These are phyloP conservation scores for Drosophila birchii DNA, from an alignment of 2,888 invertebrate genomes.

Conservation along the genomic window DNA sequence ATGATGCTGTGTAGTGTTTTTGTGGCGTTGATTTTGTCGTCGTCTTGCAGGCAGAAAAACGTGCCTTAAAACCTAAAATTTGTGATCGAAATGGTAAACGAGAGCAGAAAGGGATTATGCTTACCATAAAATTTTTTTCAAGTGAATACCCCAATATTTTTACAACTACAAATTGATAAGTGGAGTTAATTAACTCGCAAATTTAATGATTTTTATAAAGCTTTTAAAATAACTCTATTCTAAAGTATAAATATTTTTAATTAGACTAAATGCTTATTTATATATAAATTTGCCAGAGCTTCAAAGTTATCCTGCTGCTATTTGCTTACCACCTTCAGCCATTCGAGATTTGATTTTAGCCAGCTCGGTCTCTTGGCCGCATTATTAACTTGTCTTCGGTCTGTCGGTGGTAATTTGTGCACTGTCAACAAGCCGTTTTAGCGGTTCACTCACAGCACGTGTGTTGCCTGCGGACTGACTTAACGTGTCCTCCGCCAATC, in stretches of 20 bases:
- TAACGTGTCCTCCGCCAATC: constrained; percentile 22
- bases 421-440: constrained; percentile 16
- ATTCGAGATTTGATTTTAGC: neutral
- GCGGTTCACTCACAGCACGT: constrained; percentile 9
- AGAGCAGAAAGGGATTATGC: no score
- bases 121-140: neutral
- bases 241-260: neutral
- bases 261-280: neutral
- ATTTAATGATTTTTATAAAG: neutral
- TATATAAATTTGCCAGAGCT: neutral
- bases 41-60: neutral
- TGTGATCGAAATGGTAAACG: neutral
- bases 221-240: neutral
- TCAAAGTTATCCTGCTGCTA: neutral
- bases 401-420: constrained; percentile 28
- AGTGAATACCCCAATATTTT: neutral
- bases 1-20: constrained; percentile 24
- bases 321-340: constrained; percentile 1
- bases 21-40: constrained; percentile 25
- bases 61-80: neutral
- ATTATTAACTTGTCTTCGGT: constrained; percentile 38
- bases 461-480: constrained; percentile 37
- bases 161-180: neutral
- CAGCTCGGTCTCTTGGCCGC: constrained; percentile 10
- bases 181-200: neutral